Percentiles rank a stretch among this genome's conserved stretches.
phyloP scores from a whole-genome alignment of 2,797 vertebrate species.

The Alectoris magna region DNA sequence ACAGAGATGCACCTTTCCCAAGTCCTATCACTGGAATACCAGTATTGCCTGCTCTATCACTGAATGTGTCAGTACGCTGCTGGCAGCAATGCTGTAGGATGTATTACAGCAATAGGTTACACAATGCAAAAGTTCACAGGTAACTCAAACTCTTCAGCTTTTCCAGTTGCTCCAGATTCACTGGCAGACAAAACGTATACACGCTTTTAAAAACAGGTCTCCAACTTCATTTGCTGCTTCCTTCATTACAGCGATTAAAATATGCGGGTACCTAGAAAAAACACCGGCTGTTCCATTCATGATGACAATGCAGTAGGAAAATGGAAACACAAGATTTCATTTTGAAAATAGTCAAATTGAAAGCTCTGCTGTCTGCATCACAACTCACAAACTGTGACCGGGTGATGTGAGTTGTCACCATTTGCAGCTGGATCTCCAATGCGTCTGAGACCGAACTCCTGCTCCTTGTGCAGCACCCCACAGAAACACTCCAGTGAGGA shows the following conservation, averaged over 20 bases:
- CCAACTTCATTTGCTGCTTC: not conserved
- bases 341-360: not conserved
- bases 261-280: not conserved
- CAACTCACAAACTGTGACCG: rapidly evolving
- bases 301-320: not conserved
- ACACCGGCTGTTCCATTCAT: not conserved
- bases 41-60: not conserved
- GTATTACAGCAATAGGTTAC: not conserved
- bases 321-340: not conserved
- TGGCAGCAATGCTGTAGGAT: not conserved
- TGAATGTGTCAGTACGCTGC: not conserved
- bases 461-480: not conserved
- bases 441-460: not conserved
- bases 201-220: not conserved
- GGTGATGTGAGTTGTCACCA: not conserved
- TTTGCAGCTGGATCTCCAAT: not conserved
- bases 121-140: not conserved
- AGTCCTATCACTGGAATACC: not conserved
- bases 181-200: not conserved
- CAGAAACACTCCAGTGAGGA: not conserved
- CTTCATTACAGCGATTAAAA: not conserved
- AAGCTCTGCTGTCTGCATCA: not conserved
- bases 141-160: not conserved
- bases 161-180: not conserved
- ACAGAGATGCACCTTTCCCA: not conserved